Percentiles rank a stretch among this genome's conserved stretches.
phyloP scores from a whole-genome alignment of 2,888 invertebrate species.

The Deroplatys truncata region DNA sequence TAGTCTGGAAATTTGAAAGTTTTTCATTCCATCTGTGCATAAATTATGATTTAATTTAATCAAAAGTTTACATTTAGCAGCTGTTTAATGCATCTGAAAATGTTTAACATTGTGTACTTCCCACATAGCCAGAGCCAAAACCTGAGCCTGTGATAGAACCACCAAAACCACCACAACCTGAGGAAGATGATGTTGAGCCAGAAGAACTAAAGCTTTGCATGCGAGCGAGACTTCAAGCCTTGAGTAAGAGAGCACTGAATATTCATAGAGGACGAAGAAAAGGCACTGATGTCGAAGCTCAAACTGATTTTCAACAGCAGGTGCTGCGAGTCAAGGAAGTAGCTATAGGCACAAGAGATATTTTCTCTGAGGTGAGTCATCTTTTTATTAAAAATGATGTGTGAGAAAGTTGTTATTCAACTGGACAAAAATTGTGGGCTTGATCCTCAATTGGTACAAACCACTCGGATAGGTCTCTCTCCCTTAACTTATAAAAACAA shows the following conservation, averaged over 20 bases:
- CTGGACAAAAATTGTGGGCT: too few relatives aligned
- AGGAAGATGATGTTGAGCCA: conserved; percentile 41
- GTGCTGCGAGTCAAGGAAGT: conserved; percentile 55
- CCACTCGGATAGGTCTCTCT: too few relatives aligned
- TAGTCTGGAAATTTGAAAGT: too few relatives aligned
- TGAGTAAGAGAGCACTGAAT: conserved; percentile 56
- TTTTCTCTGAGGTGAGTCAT: neutral
- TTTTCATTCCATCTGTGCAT: too few relatives aligned
- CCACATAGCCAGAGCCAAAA: conserved; percentile 24
- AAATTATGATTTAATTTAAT: too few relatives aligned
- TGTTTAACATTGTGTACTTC: neutral
- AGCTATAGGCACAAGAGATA: conserved; percentile 34
- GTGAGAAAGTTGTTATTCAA: too few relatives aligned
- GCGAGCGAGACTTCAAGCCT: conserved; percentile 55
- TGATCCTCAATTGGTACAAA: too few relatives aligned
- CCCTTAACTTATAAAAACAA: too few relatives aligned
- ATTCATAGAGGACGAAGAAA: conserved; percentile 46
- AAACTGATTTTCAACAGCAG: conserved; percentile 49
- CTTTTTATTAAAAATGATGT: too few relatives aligned
- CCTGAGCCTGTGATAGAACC: conserved; percentile 7
- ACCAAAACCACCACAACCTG: neutral
- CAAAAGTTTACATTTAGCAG: neutral
- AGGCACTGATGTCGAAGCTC: conserved; percentile 52
- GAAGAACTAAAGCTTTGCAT: conserved; percentile 55
- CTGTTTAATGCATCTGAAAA: neutral